A percentile compares a stretch with the other conserved stretches of the same genome.
Evolutionary conservation across 2,113 vertebrate species (phyloP).

Genomic region (Genyomyrus donnyi): DNA sequence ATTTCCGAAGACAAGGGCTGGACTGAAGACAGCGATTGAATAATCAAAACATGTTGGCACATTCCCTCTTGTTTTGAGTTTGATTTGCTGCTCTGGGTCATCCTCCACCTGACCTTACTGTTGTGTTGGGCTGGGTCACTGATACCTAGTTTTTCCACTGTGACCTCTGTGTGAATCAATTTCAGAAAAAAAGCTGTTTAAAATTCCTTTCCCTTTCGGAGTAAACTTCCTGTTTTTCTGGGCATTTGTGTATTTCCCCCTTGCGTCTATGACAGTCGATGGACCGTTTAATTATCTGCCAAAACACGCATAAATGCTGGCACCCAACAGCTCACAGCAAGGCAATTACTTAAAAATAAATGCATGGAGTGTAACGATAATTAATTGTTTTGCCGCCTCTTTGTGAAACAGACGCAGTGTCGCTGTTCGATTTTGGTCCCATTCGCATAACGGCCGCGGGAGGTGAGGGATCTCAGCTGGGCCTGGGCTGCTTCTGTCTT

Average conservation of each 20-base stretch:
- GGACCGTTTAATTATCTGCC: conserved; percentile 38
- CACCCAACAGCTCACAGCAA: conserved; percentile 31
- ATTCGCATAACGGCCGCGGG: not conserved
- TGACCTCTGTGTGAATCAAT: not conserved
- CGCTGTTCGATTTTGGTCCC: conserved; percentile 1
- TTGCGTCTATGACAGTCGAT: conserved; percentile 36
- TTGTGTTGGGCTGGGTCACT: not conserved
- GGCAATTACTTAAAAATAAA: conserved; percentile 39
- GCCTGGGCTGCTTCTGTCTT: conserved; percentile 20
- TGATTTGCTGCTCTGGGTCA: not conserved
- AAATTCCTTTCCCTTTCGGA: not conserved
- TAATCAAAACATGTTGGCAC: not conserved
- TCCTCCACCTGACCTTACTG: not conserved
- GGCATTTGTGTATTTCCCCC: conserved; percentile 11
- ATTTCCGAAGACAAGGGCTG: not conserved
- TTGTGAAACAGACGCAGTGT: not conserved
- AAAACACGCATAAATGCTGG: conserved; percentile 24
- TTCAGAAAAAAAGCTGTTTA: not conserved
- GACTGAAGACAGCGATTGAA: not conserved
- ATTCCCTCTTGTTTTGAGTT: not conserved
- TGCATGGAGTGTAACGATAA: conserved; percentile 37
- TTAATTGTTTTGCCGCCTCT: conserved; percentile 35
- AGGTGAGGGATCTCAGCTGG: not conserved
- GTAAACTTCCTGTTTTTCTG: conserved; percentile 20
- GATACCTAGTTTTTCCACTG: not conserved